A percentile compares a stretch with the other conserved stretches of the same genome.
phyloP scores from a whole-genome alignment of 2,113 vertebrate species.

The Grammomys dolichurus region DNA sequence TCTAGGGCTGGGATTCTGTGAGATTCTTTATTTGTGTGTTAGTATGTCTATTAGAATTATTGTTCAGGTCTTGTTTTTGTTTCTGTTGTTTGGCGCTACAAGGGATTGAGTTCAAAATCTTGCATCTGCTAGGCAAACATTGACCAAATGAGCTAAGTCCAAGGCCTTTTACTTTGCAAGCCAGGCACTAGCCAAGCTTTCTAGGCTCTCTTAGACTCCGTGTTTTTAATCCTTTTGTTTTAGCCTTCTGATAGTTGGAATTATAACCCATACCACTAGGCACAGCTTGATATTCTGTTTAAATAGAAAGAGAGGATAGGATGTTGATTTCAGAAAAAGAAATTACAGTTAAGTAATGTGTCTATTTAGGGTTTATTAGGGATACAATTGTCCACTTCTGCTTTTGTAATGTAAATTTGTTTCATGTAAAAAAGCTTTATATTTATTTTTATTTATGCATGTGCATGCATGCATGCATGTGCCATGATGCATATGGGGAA shows the following conservation, averaged over 20 bases:
- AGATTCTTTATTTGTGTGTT: not conserved
- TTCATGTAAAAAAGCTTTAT: not conserved
- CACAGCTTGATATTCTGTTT: slow-evolving; percentile 4
- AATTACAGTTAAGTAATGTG: not conserved
- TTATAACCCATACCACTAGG: not conserved
- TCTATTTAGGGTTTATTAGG: slow-evolving; percentile 11
- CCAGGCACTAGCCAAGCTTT: not conserved
- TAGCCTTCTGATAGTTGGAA: not conserved
- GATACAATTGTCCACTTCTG: not conserved
- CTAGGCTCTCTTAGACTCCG: not conserved
- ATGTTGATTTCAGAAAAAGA: slow-evolving; percentile 57
- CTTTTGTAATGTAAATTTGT: slow-evolving; percentile 39
- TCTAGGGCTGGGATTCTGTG: not conserved
- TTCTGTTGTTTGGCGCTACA: not conserved
- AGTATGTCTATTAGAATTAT: not conserved
- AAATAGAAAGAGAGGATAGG: not conserved
- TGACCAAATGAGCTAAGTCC: not conserved
- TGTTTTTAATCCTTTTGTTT: not conserved
- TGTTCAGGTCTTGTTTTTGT: not conserved
- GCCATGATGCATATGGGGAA: not conserved
- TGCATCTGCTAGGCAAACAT: not conserved
- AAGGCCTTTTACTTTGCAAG: not conserved
- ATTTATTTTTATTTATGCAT: not conserved
- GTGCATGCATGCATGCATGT: not conserved
- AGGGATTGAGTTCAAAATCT: not conserved